Conservation (phyloP, 2,797 vertebrate genomes). For the Gastrophryne carolinensis region DNA sequence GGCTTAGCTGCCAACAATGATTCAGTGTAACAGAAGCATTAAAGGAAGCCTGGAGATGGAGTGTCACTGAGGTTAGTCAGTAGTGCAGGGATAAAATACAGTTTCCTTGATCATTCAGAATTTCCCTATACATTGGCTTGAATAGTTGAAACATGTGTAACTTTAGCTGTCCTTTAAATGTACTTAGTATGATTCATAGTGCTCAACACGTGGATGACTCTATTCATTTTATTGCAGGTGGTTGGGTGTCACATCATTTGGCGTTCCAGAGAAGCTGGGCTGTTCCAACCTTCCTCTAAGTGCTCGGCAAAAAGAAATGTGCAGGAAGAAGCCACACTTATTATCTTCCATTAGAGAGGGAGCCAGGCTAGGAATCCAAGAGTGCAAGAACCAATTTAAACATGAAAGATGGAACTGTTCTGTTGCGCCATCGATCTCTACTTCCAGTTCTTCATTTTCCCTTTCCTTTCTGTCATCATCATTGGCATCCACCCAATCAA, state of each 20-base stretch:
- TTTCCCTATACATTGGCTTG: no score
- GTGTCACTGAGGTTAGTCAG: no score
- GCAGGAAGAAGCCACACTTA: constrained; percentile 80
- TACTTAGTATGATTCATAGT: no score
- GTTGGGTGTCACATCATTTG: constrained; percentile 80
- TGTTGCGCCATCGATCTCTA: constrained; percentile 59
- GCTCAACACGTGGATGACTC: no score
- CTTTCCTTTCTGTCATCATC: constrained; percentile 46
- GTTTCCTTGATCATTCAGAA: no score
- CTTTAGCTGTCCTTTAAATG: no score
- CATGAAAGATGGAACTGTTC: constrained; percentile 94
- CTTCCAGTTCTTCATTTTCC: constrained; percentile 59
- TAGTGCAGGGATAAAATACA: no score
- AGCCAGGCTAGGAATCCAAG: constrained; percentile 82
- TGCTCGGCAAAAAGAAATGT: constrained; percentile 81
- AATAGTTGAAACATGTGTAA: no score
- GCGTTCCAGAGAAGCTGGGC: constrained; percentile 75
- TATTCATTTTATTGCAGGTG: constrained; percentile 79
- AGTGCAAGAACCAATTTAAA: constrained; percentile 88
- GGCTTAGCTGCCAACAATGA: no score
- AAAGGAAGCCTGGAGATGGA: no score
- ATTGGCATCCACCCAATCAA: constrained; percentile 55
- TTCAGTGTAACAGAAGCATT: no score
- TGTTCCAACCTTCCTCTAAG: constrained; percentile 78
- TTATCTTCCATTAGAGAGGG: constrained; percentile 83